Evolutionary conservation across 2,888 invertebrate species (phyloP).

Genomic region (Stenoptilia bipunctidactyla): DNA sequence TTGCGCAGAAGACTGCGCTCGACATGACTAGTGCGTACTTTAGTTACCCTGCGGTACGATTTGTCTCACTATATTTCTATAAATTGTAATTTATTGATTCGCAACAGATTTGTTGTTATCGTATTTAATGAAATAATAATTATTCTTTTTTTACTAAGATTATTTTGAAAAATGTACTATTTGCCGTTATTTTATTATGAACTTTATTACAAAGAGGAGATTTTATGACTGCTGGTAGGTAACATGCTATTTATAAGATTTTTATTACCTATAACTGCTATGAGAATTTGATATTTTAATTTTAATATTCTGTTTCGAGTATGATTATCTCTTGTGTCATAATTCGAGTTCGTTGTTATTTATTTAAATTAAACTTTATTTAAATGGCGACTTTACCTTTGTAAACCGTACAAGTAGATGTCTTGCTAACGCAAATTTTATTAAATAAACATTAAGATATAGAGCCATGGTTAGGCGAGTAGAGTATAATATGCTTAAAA

Average conservation of each 20-base stretch:
- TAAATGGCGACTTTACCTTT: constrained; percentile 32
- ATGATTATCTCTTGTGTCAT: constrained; percentile 61
- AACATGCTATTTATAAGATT: constrained; percentile 61
- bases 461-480: too few relatives aligned
- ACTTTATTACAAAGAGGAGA: constrained; percentile 6
- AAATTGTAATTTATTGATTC: too few relatives aligned
- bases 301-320: constrained; percentile 56
- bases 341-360: constrained; percentile 62
- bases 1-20: too few relatives aligned
- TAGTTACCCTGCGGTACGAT: too few relatives aligned
- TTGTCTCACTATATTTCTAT: too few relatives aligned
- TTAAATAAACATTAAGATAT: too few relatives aligned
- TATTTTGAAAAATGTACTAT: constrained; percentile 3
- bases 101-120: too few relatives aligned
- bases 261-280: constrained; percentile 40
- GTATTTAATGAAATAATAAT: not conserved
- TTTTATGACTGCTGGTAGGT: constrained; percentile 54
- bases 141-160: not conserved
- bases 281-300: constrained; percentile 59
- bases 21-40: too few relatives aligned
- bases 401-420: not conserved
- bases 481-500: too few relatives aligned
- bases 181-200: constrained; percentile 14
- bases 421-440: constrained; percentile 10
- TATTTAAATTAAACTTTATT: constrained; percentile 54